Evolutionary conservation across 2,888 invertebrate species (phyloP).

Genomic region (Alcis repandata): DNA sequence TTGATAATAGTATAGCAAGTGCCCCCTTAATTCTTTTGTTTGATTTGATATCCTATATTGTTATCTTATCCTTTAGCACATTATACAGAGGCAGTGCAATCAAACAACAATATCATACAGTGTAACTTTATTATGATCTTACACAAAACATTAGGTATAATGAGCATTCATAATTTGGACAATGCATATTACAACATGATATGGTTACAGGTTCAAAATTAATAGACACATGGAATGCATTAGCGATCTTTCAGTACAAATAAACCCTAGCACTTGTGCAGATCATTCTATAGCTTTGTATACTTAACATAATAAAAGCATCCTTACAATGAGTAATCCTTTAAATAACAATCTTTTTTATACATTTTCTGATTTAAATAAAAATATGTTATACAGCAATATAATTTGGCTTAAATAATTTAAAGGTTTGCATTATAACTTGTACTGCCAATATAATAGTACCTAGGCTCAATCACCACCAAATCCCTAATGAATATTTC

Average conservation of each 20-base stretch:
- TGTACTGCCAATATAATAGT: constrained; percentile 45
- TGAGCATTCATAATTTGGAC: constrained; percentile 82
- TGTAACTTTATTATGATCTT: constrained; percentile 85
- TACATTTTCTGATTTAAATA: constrained; percentile 71
- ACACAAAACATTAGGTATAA: constrained; percentile 80
- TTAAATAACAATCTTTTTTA: constrained; percentile 74
- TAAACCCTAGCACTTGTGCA: constrained; percentile 74
- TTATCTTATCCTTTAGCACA: not conserved
- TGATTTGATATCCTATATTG: not conserved
- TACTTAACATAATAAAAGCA: constrained; percentile 80
- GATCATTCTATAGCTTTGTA: constrained; percentile 72
- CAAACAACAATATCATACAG: constrained; percentile 54
- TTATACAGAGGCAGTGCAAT: constrained; percentile 2
- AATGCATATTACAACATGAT: constrained; percentile 69
- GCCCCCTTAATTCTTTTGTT: constrained; percentile 1
- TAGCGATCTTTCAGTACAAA: constrained; percentile 63
- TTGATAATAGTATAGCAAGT: no score
- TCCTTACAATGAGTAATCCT: constrained; percentile 73
- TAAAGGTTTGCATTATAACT: constrained; percentile 54
- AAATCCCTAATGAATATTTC: constrained; percentile 77
- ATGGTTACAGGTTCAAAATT: constrained; percentile 75
- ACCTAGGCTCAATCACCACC: constrained; percentile 73
- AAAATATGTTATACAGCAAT: constrained; percentile 60
- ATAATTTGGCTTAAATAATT: constrained; percentile 52
- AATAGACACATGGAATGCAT: constrained; percentile 82